These are phyloP conservation scores for Caenorhabditis wallacei DNA, from an alignment of 2,888 invertebrate genomes.

Conservation along the genomic window DNA sequence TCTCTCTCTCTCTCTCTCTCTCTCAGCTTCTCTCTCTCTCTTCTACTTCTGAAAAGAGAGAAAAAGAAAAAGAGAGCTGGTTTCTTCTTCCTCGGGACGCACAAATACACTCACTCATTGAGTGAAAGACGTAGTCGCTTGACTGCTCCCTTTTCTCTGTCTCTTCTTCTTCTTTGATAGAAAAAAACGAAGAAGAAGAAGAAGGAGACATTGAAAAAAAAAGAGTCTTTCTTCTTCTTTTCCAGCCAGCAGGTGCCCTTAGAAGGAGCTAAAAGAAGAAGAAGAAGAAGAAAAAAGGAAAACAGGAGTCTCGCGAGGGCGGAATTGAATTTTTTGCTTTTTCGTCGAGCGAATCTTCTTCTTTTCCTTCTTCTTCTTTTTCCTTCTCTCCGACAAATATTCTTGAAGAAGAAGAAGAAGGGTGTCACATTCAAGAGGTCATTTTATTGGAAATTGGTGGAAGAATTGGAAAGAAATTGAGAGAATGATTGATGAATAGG, in stretches of 20 bases:
- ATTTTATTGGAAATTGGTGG: not conserved
- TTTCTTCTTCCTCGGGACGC: constrained; percentile 27
- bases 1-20: constrained; percentile 31
- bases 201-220: constrained; percentile 36
- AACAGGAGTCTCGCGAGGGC: constrained; percentile 51
- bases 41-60: constrained; percentile 18
- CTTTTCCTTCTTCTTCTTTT: constrained; percentile 10
- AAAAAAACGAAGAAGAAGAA: constrained; percentile 12
- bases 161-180: constrained; percentile 19
- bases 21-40: constrained; percentile 37
- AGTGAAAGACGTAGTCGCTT: constrained; percentile 62
- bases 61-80: constrained; percentile 3
- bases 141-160: constrained; percentile 40
- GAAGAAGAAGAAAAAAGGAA: constrained; percentile 37
- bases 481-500: not conserved
- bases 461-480: not conserved
- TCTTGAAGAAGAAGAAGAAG: not conserved
- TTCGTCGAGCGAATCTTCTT: constrained; percentile 22
- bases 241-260: constrained; percentile 64
- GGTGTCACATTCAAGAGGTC: constrained; percentile 1
- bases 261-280: constrained; percentile 47
- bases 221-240: constrained; percentile 34
- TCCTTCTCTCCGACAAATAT: not conserved
- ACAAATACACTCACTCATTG: constrained; percentile 61
- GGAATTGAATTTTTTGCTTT: constrained; percentile 55